Conservation (phyloP, 2,888 invertebrate genomes). For the Drosophila vallismaia region DNA sequence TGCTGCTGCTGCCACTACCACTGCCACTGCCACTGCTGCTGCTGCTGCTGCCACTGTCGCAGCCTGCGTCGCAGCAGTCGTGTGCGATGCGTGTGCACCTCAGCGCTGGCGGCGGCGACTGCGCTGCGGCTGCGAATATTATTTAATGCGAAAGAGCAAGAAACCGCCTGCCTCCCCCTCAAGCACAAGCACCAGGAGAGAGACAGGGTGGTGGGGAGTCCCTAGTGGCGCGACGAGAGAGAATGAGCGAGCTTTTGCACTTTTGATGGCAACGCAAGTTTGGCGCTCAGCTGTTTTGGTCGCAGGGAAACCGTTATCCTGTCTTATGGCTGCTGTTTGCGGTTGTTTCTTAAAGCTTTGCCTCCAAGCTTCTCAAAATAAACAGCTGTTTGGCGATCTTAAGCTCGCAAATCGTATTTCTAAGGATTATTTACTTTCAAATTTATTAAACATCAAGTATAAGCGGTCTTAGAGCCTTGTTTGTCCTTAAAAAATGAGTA, state of each 20-base stretch:
- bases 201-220: slow-evolving; percentile 4
- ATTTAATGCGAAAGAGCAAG: slow-evolving; percentile 57
- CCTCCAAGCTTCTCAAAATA: slow-evolving; percentile 11
- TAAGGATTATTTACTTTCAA: too few relatives aligned
- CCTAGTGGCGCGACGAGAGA: slow-evolving; percentile 3
- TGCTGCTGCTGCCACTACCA: slow-evolving; percentile 22
- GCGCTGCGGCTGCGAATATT: slow-evolving; percentile 52
- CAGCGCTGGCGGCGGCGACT: slow-evolving; percentile 21
- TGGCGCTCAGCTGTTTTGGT: slow-evolving; percentile 25
- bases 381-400: slow-evolving; percentile 15
- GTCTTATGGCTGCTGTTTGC: background rate
- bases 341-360: slow-evolving; percentile 8
- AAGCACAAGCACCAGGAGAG: background rate
- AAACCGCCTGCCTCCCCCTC: background rate
- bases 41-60: slow-evolving; percentile 7
- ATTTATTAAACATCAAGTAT: background rate
- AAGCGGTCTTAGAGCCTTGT: background rate
- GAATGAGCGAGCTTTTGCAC: slow-evolving; percentile 25
- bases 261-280: slow-evolving; percentile 33
- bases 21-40: slow-evolving; percentile 30
- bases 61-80: slow-evolving; percentile 21
- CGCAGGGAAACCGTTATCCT: slow-evolving; percentile 15
- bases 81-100: slow-evolving; percentile 40
- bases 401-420: background rate
- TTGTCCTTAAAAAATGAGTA: background rate